A percentile compares a stretch with the other conserved stretches of the same genome.
Evolutionary conservation across 2,797 vertebrate genomes (phyloP).

Genomic region (Poeciliopsis infans): DNA sequence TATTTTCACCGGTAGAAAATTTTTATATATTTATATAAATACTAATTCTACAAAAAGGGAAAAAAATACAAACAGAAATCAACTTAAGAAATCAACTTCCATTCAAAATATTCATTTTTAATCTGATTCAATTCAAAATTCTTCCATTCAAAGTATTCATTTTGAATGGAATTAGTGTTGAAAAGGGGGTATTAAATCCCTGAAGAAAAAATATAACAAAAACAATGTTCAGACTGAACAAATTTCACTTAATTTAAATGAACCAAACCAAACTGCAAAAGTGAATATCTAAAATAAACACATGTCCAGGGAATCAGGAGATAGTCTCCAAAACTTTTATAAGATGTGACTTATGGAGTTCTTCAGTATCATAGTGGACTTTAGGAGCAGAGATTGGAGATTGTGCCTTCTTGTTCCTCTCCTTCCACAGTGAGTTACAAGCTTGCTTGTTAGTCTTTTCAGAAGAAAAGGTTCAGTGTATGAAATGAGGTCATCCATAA

Average conservation of each 20-base stretch:
- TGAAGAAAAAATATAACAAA: not conserved
- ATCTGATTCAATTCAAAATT: too few relatives aligned
- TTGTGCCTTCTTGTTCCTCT: not conserved
- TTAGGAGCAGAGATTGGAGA: not conserved
- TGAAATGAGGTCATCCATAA: constrained; percentile 66
- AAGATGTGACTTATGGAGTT: constrained; percentile 6
- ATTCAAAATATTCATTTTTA: too few relatives aligned
- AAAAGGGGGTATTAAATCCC: not conserved
- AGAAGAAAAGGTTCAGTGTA: constrained; percentile 39
- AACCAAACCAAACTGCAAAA: not conserved
- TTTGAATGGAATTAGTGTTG: not conserved
- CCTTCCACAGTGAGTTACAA: not conserved
- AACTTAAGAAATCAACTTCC: not conserved
- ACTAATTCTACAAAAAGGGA: not conserved
- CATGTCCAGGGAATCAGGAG: not conserved
- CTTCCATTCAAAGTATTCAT: not conserved
- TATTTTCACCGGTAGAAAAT: not conserved
- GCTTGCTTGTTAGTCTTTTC: constrained; percentile 1
- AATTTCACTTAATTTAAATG: not conserved
- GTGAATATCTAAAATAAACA: not conserved
- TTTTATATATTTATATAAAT: not conserved
- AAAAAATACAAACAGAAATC: not conserved
- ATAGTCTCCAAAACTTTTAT: not conserved
- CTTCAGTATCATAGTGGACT: not conserved
- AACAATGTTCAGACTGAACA: not conserved